Conservation (phyloP, 2,113 vertebrate species). For the Ophthalmolycus amberensis region DNA sequence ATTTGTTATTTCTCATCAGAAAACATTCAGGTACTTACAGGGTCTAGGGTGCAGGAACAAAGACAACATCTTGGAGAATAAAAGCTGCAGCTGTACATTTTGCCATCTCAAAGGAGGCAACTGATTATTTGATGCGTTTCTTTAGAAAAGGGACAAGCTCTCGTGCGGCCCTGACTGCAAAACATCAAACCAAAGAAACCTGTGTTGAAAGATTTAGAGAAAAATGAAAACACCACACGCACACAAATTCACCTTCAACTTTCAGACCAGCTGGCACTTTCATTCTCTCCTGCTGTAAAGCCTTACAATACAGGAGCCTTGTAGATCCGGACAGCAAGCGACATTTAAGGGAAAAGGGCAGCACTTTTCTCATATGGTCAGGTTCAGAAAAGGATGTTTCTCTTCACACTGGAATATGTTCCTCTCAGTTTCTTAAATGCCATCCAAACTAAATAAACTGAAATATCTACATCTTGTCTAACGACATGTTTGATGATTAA, state of each 20-base stretch:
- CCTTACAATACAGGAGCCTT: neutral
- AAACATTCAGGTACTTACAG: constrained; percentile 4
- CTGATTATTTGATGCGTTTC: constrained; percentile 11
- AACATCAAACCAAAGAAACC: constrained; percentile 6
- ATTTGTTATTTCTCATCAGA: constrained; percentile 24
- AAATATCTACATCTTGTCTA: neutral
- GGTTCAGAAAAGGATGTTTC: neutral
- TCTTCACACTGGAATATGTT: neutral
- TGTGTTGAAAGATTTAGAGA: constrained; percentile 29
- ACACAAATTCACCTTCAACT: constrained; percentile 9
- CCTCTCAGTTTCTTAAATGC: neutral
- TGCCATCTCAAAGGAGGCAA: constrained; percentile 1
- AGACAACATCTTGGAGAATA: neutral
- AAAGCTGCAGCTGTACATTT: neutral
- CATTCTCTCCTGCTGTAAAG: constrained; percentile 12
- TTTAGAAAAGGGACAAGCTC: neutral
- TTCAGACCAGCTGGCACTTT: neutral
- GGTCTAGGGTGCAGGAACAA: neutral
- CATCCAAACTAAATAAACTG: neutral
- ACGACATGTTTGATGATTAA: neutral
- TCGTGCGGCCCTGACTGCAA: constrained; percentile 13
- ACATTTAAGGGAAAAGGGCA: constrained; percentile 32
- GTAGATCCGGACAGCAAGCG: neutral
- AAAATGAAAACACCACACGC: constrained; percentile 17
- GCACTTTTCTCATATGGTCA: neutral